These are phyloP conservation scores for Hippolais icterina DNA, from an alignment of 2,113 vertebrate genomes.

Conservation along the genomic window DNA sequence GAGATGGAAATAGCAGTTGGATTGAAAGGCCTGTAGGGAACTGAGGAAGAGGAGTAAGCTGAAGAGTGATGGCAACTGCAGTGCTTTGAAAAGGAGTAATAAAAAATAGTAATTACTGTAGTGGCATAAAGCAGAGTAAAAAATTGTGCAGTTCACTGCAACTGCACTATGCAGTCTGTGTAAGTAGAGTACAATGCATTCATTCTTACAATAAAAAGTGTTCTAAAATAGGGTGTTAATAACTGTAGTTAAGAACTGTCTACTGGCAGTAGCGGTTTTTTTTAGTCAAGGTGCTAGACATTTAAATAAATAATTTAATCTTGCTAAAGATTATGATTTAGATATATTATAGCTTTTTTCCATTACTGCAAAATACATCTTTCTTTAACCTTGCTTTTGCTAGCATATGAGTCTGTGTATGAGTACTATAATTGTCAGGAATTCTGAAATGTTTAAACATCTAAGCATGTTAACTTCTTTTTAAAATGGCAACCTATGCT, in stretches of 20 bases:
- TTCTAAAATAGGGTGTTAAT: not conserved
- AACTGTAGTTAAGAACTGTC: not conserved
- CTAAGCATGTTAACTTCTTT: not conserved
- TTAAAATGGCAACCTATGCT: not conserved
- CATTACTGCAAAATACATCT: not conserved
- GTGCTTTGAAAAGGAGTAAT: not conserved
- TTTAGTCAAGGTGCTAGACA: not conserved
- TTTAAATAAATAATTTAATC: not conserved
- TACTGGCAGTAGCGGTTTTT: not conserved
- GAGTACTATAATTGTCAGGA: fast-evolving
- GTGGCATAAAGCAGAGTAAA: not conserved
- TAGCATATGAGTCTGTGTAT: not conserved
- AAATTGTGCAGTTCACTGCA: not conserved
- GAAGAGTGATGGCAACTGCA: not conserved
- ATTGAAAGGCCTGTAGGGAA: not conserved
- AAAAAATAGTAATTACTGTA: not conserved
- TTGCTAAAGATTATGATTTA: not conserved
- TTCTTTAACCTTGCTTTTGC: not conserved
- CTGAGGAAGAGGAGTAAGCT: not conserved
- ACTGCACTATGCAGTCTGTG: not conserved
- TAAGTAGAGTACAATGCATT: not conserved
- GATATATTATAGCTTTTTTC: not conserved
- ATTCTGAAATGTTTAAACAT: not conserved
- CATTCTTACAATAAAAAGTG: not conserved
- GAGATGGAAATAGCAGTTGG: not conserved